A percentile compares a stretch with the other conserved stretches of the same genome.
These are phyloP conservation scores for Tribolium madens DNA, from an alignment of 1,140 invertebrate genomes.

Conservation along the genomic window DNA sequence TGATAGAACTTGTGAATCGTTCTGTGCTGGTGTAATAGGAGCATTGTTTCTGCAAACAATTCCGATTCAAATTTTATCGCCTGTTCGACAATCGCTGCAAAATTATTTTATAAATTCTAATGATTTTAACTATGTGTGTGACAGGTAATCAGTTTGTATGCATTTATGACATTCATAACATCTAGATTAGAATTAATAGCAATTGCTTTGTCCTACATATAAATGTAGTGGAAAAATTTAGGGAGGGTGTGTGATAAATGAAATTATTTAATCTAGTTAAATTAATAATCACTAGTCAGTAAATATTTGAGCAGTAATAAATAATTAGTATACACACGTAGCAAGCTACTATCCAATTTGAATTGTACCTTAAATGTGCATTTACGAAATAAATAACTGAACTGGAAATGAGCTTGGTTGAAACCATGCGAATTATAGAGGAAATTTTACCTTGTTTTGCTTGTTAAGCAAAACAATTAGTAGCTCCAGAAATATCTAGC, in stretches of 20 bases:
- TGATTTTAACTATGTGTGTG: not conserved
- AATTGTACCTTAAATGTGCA: not conserved
- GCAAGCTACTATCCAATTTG: no score
- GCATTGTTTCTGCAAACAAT: not conserved
- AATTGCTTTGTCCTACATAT: not conserved
- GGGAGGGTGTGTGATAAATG: no score
- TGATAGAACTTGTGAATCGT: not conserved
- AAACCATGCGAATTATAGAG: not conserved
- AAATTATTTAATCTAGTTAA: no score
- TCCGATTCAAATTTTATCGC: not conserved
- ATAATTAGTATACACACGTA: no score
- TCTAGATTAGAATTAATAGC: not conserved
- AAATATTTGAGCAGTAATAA: no score
- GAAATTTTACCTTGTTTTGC: not conserved
- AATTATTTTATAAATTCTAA: not conserved
- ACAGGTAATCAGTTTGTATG: not conserved
- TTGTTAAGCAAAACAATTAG: not conserved
- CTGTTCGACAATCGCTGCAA: not conserved
- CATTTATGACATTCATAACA: not conserved
- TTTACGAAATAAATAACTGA: not conserved
- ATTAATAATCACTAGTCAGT: no score
- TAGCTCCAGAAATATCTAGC: not conserved
- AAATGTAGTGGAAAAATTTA: not conserved
- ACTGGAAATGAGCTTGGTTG: not conserved
- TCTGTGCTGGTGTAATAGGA: not conserved